Percentiles rank a stretch among this genome's conserved stretches.
phyloP scores from a whole-genome alignment of 2,113 vertebrate species.

The Bucco capensis region DNA sequence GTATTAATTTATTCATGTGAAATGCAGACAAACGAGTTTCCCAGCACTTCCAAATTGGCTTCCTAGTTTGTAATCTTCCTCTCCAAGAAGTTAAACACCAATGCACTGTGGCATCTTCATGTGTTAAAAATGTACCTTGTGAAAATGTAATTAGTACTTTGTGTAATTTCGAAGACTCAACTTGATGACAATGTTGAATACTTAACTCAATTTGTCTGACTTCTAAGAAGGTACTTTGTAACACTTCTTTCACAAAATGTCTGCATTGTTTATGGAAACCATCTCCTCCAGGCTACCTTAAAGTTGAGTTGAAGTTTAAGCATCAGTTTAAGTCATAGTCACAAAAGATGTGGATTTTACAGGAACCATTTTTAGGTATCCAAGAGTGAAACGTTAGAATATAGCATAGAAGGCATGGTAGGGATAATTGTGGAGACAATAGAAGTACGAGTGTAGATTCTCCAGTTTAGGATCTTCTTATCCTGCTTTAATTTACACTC shows the following conservation, averaged over 20 bases:
- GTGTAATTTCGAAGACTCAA: not conserved
- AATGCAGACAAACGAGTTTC: not conserved
- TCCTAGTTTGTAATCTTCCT: not conserved
- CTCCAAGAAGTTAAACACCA: not conserved
- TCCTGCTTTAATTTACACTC: not conserved
- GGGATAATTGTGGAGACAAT: not conserved
- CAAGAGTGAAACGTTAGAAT: not conserved
- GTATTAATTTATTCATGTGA: not conserved
- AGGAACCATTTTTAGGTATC: not conserved
- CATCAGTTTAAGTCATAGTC: not conserved
- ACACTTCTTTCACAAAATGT: not conserved
- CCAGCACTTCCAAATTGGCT: not conserved
- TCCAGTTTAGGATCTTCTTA: not conserved
- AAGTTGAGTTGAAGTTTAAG: not conserved
- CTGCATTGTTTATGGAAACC: not conserved
- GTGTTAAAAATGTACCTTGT: not conserved
- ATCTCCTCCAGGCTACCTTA: not conserved
- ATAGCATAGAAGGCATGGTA: not conserved
- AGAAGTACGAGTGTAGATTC: not conserved
- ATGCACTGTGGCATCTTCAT: not conserved
- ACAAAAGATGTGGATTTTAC: not conserved
- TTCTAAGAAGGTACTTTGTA: not conserved
- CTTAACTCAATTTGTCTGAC: not conserved
- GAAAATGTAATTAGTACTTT: not conserved
- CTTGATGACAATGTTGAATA: not conserved